Evolutionary conservation across 2,113 vertebrate species (phyloP).

Genomic region (Tragelaphus buxtoni): DNA sequence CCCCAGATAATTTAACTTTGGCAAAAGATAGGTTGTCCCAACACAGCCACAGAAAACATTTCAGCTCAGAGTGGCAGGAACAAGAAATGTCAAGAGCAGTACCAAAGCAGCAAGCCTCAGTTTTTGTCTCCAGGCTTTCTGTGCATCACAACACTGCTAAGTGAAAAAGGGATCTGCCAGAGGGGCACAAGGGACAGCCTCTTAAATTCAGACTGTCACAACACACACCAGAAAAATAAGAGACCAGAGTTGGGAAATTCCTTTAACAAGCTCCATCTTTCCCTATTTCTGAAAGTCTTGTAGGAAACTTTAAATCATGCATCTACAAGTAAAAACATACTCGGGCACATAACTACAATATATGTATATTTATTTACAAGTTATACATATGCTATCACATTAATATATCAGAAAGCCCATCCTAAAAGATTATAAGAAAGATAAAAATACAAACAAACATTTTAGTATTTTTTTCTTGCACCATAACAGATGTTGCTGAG

Average conservation of each 20-base stretch:
- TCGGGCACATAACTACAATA: neutral
- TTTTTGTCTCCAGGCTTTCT: neutral
- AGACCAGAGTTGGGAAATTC: neutral
- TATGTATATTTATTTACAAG: neutral
- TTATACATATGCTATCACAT: neutral
- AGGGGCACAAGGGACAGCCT: neutral
- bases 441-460: neutral
- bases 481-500: neutral
- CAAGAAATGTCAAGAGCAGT: neutral
- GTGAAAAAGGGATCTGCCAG: neutral
- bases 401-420: neutral
- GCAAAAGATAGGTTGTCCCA: neutral
- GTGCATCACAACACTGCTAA: neutral
- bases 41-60: neutral
- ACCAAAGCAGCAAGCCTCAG: neutral
- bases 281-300: neutral
- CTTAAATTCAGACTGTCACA: neutral
- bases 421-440: neutral
- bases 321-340: neutral
- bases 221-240: neutral
- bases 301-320: neutral
- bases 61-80: neutral
- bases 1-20: neutral
- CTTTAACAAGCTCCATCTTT: neutral
- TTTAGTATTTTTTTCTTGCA: neutral